Base-by-base conservation (phyloP, 2,888 invertebrate genomes). In the Chironomus riparius region DNA sequence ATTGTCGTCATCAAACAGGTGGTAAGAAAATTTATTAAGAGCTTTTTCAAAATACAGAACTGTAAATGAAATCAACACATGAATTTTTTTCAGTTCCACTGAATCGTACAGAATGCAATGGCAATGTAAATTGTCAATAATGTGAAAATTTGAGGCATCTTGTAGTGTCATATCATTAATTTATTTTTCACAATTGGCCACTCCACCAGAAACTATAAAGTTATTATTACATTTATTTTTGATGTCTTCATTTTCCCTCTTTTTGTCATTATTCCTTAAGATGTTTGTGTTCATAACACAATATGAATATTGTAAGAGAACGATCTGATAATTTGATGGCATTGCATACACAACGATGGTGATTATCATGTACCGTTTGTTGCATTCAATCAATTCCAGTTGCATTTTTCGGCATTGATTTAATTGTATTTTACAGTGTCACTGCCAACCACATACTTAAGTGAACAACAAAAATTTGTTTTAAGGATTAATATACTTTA, bases 311-410 rank as follows among this genome's bases (percentile, higher is more conserved):
- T 15, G n/a, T 18, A 56, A 18, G 65, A 65, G 24, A 24, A 65
- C 65, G 65, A 65, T 24, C 65, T 65, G 65, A 22, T 65, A 65
- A 65, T 65, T 65, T 65, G 13, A 65, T 65, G 65, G 65, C 65
- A 65, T 21, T 65, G 65, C 56, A 56, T 56, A 21, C 21, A 56
- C 21, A 22, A 65, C 24, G 65, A 65, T 65, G 22, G 65, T 65
- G 22, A 22, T 22, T 65, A 12, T 65, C 65, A 65, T 65, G 18
- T 65, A 65, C 65, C 65, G 65, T 65, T 65, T 18, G 65, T 65
- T 21, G 65, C 65, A 65, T 24, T 65, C 65, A 24, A 65, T 56
- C 65, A 65, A 24, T 65, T 21, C 21, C 65, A 65, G 13, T 21
- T 18, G 15, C 21, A 10, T 10, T 22, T 12, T 24, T 24, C 24